A percentile compares a stretch with the other conserved stretches of the same genome.
These are phyloP conservation scores for Ramphastos sulfuratus DNA, from an alignment of 2,113 vertebrate species.

Conservation along the genomic window DNA sequence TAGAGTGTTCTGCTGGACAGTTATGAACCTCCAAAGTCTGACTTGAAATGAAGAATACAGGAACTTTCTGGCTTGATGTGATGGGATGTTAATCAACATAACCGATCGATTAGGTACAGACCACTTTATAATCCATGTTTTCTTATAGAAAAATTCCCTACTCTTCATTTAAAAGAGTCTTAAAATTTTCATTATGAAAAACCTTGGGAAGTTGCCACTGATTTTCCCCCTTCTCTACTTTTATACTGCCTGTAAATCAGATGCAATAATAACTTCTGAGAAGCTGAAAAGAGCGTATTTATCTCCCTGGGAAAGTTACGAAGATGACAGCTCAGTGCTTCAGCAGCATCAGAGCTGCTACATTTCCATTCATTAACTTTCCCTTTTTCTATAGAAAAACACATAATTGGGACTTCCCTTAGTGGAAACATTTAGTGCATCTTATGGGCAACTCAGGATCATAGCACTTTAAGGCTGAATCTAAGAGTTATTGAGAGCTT, in stretches of 20 bases:
- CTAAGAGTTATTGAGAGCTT: conserved; percentile 44
- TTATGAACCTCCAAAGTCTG: background rate
- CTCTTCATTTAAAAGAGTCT: background rate
- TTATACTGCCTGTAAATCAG: conserved; percentile 45
- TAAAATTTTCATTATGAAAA: conserved; percentile 24
- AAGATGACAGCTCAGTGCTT: conserved; percentile 45
- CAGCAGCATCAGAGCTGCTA: conserved; percentile 30
- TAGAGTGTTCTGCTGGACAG: background rate
- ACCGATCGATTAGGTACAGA: background rate
- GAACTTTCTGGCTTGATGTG: background rate
- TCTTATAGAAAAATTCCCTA: background rate
- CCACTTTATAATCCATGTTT: background rate
- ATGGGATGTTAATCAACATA: background rate
- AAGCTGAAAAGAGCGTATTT: conserved; percentile 45
- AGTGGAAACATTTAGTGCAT: conserved; percentile 54
- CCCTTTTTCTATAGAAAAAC: conserved; percentile 54
- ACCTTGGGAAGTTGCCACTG: background rate
- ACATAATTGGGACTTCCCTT: conserved; percentile 61
- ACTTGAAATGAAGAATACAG: background rate
- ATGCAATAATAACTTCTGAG: conserved; percentile 44
- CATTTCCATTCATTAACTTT: conserved; percentile 63
- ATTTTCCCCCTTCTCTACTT: background rate
- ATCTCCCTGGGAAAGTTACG: conserved; percentile 51
- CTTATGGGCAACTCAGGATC: conserved; percentile 36
- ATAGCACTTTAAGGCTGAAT: conserved; percentile 29